Evolutionary conservation across 2,888 invertebrate genomes (phyloP).

Genomic region (Mimumesa dahlbomi): DNA sequence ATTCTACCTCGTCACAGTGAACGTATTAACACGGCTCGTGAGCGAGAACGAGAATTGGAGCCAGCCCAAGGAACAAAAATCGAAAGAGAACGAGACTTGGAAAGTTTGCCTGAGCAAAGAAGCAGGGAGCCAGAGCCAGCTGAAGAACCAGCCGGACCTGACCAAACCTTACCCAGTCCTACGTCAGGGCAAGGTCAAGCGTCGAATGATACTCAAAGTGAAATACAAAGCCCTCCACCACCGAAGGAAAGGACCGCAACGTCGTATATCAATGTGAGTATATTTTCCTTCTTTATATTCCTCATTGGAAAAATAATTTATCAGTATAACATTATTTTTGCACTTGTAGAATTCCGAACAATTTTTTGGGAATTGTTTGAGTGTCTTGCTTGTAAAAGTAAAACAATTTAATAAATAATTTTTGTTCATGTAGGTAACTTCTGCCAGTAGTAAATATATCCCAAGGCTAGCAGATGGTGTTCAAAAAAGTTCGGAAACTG

Average conservation of each 20-base stretch:
- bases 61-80: slow-evolving; percentile 76
- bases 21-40: slow-evolving; percentile 67
- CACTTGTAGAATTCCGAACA: no score
- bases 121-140: slow-evolving; percentile 82
- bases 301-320: no score
- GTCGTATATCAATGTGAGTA: slow-evolving; percentile 84
- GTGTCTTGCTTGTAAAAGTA: neutral
- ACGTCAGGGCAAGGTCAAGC: slow-evolving; percentile 79
- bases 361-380: no score
- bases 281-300: no score
- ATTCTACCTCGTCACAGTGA: slow-evolving; percentile 74
- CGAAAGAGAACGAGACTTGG: slow-evolving; percentile 75
- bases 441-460: slow-evolving; percentile 82
- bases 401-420: slow-evolving; percentile 31
- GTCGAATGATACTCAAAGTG: slow-evolving; percentile 77
- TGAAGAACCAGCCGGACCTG: slow-evolving; percentile 82
- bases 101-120: slow-evolving; percentile 77
- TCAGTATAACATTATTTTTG: no score
- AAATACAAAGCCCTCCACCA: slow-evolving; percentile 80
- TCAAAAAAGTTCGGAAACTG: slow-evolving; percentile 81
- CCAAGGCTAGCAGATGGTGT: slow-evolving; percentile 82
- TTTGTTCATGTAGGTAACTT: slow-evolving; percentile 79
- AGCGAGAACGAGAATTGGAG: slow-evolving; percentile 69
- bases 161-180: slow-evolving; percentile 80
- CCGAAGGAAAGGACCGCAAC: slow-evolving; percentile 84